Conservation (phyloP, 1,140 invertebrate species). For the Parasteatoda tepidariorum region DNA sequence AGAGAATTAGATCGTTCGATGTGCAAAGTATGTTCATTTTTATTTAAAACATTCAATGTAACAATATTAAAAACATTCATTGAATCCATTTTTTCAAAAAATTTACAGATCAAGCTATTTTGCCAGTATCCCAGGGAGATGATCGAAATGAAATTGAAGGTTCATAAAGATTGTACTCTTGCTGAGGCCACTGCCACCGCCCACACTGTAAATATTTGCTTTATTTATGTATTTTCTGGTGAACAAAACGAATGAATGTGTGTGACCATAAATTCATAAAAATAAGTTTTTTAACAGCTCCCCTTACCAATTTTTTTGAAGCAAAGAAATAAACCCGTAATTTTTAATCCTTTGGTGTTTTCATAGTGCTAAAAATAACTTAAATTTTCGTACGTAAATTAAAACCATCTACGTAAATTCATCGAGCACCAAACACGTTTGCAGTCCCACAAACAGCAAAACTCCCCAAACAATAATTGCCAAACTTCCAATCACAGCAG, state of each 20-base stretch:
- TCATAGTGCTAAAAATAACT: too few relatives aligned
- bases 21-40: constrained; percentile 72
- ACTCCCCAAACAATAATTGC: too few relatives aligned
- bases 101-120: constrained; percentile 76
- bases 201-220: constrained; percentile 70
- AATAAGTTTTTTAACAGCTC: too few relatives aligned
- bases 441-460: too few relatives aligned
- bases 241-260: neutral
- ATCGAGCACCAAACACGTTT: too few relatives aligned
- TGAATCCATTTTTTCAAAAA: neutral
- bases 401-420: too few relatives aligned
- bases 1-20: constrained; percentile 75
- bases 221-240: neutral
- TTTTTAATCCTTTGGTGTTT: neutral
- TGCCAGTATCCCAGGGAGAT: constrained; percentile 75
- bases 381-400: too few relatives aligned
- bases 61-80: neutral
- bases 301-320: too few relatives aligned
- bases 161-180: constrained; percentile 74
- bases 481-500: too few relatives aligned
- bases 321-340: too few relatives aligned
- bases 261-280: too few relatives aligned
- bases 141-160: constrained; percentile 72
- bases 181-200: constrained; percentile 73
- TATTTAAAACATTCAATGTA: too few relatives aligned